Percentiles rank a stretch among this genome's conserved stretches.
phyloP scores from a whole-genome alignment of 1,140 invertebrate species.

The Fopius arisanus region DNA sequence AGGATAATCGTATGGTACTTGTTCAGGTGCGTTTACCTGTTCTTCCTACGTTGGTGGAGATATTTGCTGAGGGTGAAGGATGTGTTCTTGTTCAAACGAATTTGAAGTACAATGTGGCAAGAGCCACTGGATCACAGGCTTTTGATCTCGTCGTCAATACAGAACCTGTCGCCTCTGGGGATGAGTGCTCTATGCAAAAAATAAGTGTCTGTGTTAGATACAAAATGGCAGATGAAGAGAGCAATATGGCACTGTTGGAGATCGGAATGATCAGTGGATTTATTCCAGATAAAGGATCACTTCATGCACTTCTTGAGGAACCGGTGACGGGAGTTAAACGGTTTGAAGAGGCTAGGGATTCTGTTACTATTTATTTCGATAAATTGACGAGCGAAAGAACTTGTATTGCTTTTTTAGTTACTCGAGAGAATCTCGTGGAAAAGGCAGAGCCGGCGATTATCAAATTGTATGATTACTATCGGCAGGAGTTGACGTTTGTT shows the following conservation, averaged over 20 bases:
- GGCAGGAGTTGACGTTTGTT: slow-evolving; percentile 60
- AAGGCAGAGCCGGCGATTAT: slow-evolving; percentile 70
- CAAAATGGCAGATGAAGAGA: slow-evolving; percentile 59
- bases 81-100: slow-evolving; percentile 71
- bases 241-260: slow-evolving; percentile 74
- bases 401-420: slow-evolving; percentile 63
- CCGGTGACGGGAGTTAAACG: slow-evolving; percentile 63
- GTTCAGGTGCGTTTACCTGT: slow-evolving; percentile 56
- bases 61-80: slow-evolving; percentile 67
- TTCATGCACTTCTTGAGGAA: slow-evolving; percentile 62
- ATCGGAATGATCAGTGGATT: slow-evolving; percentile 74
- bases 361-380: slow-evolving; percentile 64
- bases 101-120: slow-evolving; percentile 64
- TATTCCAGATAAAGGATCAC: slow-evolving; percentile 64
- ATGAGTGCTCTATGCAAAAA: slow-evolving; percentile 56
- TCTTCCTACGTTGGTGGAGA: slow-evolving; percentile 62
- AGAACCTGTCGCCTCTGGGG: slow-evolving; percentile 45
- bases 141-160: slow-evolving; percentile 56
- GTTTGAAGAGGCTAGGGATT: slow-evolving; percentile 64
- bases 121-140: slow-evolving; percentile 57
- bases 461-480: slow-evolving; percentile 77
- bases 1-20: slow-evolving; percentile 62
- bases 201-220: slow-evolving; percentile 58
- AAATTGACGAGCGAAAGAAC: slow-evolving; percentile 62
- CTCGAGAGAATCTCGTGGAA: slow-evolving; percentile 55